Base-by-base conservation (phyloP, 2,113 vertebrate species). In the Rhagologus leucostigma region DNA sequence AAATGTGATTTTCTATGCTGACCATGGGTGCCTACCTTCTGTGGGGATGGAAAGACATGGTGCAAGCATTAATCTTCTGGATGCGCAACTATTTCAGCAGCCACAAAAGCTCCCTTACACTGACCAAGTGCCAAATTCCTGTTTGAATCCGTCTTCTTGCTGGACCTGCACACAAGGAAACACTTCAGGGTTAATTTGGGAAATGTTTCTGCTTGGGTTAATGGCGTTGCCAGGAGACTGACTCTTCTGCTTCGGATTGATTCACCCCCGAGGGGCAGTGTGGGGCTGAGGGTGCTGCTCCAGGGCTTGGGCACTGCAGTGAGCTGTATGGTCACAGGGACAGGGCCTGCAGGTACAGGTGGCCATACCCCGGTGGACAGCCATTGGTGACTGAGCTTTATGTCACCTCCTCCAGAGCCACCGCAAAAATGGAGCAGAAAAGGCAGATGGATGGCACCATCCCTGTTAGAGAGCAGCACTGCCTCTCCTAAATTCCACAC, bases 211-310 rank as follows among this genome's bases (percentile, higher is more conserved):
- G 50, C 24, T 68, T 78, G 44, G 11, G 32, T 52, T 81, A 60
- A 56, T 5, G 13, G 22, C 56, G 86, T 90, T 92, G 39, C 64
- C 41, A 4, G 4, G n/a, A 50, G 46, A 16, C 15, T 44, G 20
- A 64, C 16, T 52, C 50, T 74, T 86, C 16, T 81, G 23, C 3
- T 74, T 29, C 20, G 32, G 57, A 46, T 17, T 39, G 24, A 42
- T 77, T 90, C 33, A 86, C 1, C 19, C 13, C 9, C 0, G 2
- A 64, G 26, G 11, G 29, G 24, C 49, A 44, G 33, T 2, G 1
- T 18, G 13, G 13, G 29, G 11, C 65, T 56, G 32, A 26, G 35
- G 46, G 17, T 44, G 41, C 30, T 2, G 2, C 32, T 95, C 3
- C 56, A 59, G 21, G 8, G 17, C 8, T 52, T 33, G 46, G 49